Evolutionary conservation across 2,113 vertebrate species (phyloP).

Genomic region (Poeciliopsis prolifica): DNA sequence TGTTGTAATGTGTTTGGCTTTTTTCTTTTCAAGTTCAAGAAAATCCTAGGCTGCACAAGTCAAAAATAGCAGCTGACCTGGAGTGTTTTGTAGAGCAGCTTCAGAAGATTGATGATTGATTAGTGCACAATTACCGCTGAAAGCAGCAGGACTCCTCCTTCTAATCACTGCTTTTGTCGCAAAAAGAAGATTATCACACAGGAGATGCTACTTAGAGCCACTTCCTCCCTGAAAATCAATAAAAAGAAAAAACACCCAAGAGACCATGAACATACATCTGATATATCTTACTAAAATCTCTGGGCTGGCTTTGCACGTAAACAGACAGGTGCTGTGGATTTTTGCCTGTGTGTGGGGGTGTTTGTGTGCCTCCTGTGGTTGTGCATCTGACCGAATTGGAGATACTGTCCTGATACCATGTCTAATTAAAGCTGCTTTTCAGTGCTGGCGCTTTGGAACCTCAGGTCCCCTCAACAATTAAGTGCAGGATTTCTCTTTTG

Average conservation of each 20-base stretch:
- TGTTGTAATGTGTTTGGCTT: neutral
- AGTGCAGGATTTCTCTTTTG: slow-evolving; percentile 61
- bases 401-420: slow-evolving; percentile 63
- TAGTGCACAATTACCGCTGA: slow-evolving; percentile 72
- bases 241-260: slow-evolving; percentile 56
- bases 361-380: slow-evolving; percentile 50
- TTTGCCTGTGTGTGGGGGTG: slow-evolving; percentile 32
- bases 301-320: slow-evolving; percentile 6
- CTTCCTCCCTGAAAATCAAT: slow-evolving; percentile 68
- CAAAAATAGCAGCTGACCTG: slow-evolving; percentile 64
- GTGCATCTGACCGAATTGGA: slow-evolving; percentile 55
- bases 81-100: slow-evolving; percentile 51
- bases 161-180: slow-evolving; percentile 73
- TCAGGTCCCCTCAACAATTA: slow-evolving; percentile 76
- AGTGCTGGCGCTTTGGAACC: slow-evolving; percentile 67
- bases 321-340: slow-evolving; percentile 35
- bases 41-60: slow-evolving; percentile 28
- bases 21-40: slow-evolving; percentile 18
- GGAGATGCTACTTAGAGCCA: slow-evolving; percentile 63
- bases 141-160: slow-evolving; percentile 65
- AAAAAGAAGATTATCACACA: slow-evolving; percentile 74
- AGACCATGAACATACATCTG: slow-evolving; percentile 45
- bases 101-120: slow-evolving; percentile 75
- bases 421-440: slow-evolving; percentile 78
- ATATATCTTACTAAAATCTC: slow-evolving; percentile 36